These are phyloP conservation scores for Chironex yamaguchii DNA, from an alignment of 30 jellyfish, hydroid and myxozoan genomes.

Conservation along the genomic window DNA sequence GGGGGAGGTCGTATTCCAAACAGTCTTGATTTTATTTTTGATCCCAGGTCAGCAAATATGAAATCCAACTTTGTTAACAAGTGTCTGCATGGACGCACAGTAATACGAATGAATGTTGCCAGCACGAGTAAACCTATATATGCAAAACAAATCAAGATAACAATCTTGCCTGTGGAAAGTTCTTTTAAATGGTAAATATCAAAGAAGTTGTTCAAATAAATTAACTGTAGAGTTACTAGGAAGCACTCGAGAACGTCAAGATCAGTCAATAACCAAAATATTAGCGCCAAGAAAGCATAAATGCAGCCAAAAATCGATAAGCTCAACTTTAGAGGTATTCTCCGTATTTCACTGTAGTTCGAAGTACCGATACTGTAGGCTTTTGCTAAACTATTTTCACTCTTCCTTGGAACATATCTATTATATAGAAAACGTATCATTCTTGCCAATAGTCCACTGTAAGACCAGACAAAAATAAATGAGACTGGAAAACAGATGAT, in stretches of 20 bases:
- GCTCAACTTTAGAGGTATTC: not conserved
- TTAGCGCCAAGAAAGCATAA: not conserved
- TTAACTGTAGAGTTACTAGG: not conserved
- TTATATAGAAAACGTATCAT: not conserved
- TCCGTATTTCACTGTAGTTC: not conserved
- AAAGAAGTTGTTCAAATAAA: not conserved
- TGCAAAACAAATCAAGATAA: not conserved
- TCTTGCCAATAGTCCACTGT: not conserved
- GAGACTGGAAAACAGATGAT: not conserved
- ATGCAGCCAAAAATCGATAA: not conserved
- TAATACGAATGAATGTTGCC: not conserved
- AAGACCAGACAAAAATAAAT: not conserved
- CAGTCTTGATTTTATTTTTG: not conserved
- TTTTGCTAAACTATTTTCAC: not conserved
- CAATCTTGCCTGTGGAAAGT: not conserved
- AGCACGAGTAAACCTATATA: not conserved
- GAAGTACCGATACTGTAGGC: not conserved
- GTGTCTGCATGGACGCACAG: not conserved
- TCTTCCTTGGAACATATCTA: not conserved
- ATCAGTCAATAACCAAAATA: not conserved
- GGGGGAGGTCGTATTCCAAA: not conserved
- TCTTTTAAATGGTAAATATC: not conserved
- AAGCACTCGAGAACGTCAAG: not conserved
- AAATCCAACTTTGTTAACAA: not conserved
- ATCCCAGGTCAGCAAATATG: not conserved